Base-by-base conservation (phyloP, 2,888 invertebrate genomes). In the Dasysyrphus albostriatus region DNA sequence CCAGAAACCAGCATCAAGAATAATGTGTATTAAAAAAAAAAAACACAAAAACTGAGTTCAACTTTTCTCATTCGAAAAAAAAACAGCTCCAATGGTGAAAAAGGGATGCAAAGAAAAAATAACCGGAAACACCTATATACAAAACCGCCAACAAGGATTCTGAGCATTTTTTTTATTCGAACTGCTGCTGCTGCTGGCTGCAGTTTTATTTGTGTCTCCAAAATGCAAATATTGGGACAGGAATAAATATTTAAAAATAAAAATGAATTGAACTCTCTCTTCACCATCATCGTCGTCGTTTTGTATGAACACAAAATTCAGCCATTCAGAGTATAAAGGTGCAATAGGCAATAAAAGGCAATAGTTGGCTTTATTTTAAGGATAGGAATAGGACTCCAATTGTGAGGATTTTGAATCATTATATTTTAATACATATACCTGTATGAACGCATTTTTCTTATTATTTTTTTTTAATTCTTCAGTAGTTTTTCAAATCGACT, bases 1-100 rank as follows among this genome's bases (percentile, higher is more conserved):
- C 79, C 79, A 75, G 72, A 79, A 73, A 77, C 67, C 75, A 70
- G 69, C 63, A 67, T 51, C 49, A 67, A 29, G 69, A 61, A 61
- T 61, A 42, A 61, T 42, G 24, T 24, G 39, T 14, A 42, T 59
- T 0, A 12, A 67, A 49, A 34, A 67, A 34, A 67, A 49, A 34
- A n/a, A 12, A 67, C 34, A 34, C 49, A 34, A 67, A 67, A 63
- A 16, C 9, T 8, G n/a, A 44, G 16, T 47, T 47, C 47, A 47
- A 16, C 47, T 47, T 16, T 47, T 3, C 49, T 19, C 49, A 67
- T 67, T 3, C 19, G 49, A 19, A 49, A 14, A 4, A 44, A 44
- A 58, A 16, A 16, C 2, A 44, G 8, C 7, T 58, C 5, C 54
- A 12, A 39, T 44, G 32, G 58, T 10, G 42, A 67, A 67, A 49